Conservation (phyloP, 2,888 invertebrate genomes). For the Altica lythri region DNA sequence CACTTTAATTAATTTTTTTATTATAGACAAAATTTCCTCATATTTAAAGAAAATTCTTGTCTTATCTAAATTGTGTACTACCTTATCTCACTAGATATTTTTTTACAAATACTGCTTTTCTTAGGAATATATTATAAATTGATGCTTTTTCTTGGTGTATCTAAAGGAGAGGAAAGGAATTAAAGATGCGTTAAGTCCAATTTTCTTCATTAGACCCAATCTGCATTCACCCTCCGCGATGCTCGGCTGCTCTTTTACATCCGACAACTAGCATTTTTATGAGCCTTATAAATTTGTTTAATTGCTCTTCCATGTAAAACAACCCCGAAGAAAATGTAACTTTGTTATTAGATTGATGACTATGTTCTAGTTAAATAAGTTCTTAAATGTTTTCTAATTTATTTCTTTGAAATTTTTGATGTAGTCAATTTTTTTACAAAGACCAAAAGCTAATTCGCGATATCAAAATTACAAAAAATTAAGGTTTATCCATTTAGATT, state of each 20-base stretch:
- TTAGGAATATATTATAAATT: not conserved
- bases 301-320: conserved; percentile 55
- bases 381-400: no score
- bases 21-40: no score
- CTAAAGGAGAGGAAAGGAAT: conserved; percentile 40
- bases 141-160: conserved; percentile 13
- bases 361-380: conserved; percentile 16
- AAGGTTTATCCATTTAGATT: no score
- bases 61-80: no score
- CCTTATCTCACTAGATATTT: no score
- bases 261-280: conserved; percentile 54
- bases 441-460: no score
- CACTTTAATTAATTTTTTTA: no score
- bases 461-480: no score
- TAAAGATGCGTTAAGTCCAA: conserved; percentile 58
- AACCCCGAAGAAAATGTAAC: conserved; percentile 31
- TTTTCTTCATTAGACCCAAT: conserved; percentile 57
- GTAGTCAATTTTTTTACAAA: no score
- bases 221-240: conserved; percentile 52
- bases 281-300: conserved; percentile 58
- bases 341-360: conserved; percentile 34
- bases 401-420: no score
- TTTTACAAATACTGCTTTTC: not conserved
- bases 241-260: conserved; percentile 45
- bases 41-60: no score